Conservation (phyloP, 2,888 invertebrate genomes). For the Esperia sulphurella region DNA sequence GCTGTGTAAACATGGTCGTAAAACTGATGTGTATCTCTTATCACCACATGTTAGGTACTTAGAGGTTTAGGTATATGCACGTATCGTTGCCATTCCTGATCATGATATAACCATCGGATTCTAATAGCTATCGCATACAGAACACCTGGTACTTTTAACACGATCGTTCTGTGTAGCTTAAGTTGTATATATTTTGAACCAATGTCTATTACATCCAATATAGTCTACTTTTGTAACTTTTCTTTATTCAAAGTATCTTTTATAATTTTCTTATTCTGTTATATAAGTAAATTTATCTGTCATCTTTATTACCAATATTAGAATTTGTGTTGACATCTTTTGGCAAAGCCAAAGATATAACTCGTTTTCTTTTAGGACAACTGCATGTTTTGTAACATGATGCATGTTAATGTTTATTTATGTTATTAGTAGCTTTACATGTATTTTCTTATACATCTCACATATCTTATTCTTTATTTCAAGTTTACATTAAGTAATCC, state of each 20-base stretch:
- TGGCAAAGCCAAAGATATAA: background rate
- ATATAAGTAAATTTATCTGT: background rate
- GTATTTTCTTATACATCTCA: too few relatives aligned
- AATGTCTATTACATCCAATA: background rate
- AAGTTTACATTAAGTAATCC: background rate
- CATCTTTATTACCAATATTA: background rate
- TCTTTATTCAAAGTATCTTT: too few relatives aligned
- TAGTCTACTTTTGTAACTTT: too few relatives aligned
- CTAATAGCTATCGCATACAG: slow-evolving; percentile 6
- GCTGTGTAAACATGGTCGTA: background rate
- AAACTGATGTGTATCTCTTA: background rate
- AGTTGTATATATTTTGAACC: background rate
- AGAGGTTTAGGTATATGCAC: background rate
- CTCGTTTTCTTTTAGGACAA: background rate
- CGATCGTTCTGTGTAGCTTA: background rate
- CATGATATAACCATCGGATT: slow-evolving; percentile 2
- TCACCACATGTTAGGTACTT: too few relatives aligned
- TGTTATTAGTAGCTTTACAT: too few relatives aligned
- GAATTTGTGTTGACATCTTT: background rate
- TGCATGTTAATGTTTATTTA: background rate
- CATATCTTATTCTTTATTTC: too few relatives aligned
- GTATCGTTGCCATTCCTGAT: slow-evolving; percentile 1
- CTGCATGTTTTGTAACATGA: background rate
- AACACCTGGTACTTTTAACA: background rate
- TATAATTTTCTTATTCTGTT: too few relatives aligned